Base-by-base conservation (phyloP, 2,113 vertebrate genomes). In the Tympanuchus pallidicinctus region DNA sequence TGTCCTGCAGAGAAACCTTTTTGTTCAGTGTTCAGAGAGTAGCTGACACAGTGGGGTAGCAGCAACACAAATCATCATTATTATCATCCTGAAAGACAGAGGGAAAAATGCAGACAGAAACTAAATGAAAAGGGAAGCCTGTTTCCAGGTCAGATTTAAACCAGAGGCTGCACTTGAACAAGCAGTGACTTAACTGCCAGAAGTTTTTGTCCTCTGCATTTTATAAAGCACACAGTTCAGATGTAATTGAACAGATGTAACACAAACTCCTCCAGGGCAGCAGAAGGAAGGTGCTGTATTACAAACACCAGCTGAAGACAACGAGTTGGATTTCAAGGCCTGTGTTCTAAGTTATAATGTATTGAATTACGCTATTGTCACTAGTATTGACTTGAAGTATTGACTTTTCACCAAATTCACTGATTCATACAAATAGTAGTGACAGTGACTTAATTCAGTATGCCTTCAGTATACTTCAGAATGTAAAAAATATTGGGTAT, bases 91-190 rank as follows among this genome's bases (percentile, higher is more conserved):
- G 70, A 92, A 90, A 92, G 93, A 90, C 20, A 67, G 85, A 89
- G 38, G 56, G 72, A 56, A 90, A 90, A 96, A 89, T 64, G 95
- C 20, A 76, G 80, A 61, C 86, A 86, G 88, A 87, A 86, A 60
- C 7, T 61, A 77, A 96, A 93, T 2, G 70, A 81, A 93, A 88
- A 90, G 80, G 13, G 38, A 93, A 84, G 57, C 6, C 64, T 3
- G 6, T 94, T 96, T 88, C 65, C 88, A 88, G 83, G 70, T 90
- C 88, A 88, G 57, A 3, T 78, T 96, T 90, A 83, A 93, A 93
- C 42, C 21, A 69, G 72, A 86, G 47, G 38, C 64, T 81, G 52
- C 6, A 3, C 75, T 92, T 8, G 1, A 82, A 75, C 45, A 65
- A 57, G 47, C 60, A 56, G 56, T 75, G 64, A 92, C 88, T 91